Conservation (phyloP, 2,888 invertebrate species). For the Opisthograptis luteolata region DNA sequence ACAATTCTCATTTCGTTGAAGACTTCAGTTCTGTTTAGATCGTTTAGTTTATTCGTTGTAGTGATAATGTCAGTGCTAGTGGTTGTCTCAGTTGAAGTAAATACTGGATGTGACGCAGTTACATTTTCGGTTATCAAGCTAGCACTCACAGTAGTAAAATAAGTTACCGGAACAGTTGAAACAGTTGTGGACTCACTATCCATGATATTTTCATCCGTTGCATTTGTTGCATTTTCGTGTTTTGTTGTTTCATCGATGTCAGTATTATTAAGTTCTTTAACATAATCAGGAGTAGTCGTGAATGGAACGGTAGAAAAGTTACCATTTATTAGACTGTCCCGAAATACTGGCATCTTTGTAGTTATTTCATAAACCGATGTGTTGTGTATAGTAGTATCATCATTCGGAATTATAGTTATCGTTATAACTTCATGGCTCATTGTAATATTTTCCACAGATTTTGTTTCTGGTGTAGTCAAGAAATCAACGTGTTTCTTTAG, state of each 20-base stretch:
- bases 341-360: conserved; percentile 57
- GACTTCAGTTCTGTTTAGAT: conserved; percentile 16
- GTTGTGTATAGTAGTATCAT: conserved; percentile 40
- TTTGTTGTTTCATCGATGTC: conserved; percentile 19
- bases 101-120: conserved; percentile 6
- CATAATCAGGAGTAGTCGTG: conserved; percentile 10
- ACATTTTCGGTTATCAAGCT: background rate
- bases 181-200: conserved; percentile 9
- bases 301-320: conserved; percentile 25
- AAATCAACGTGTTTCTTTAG: conserved; percentile 10
- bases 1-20: conserved; percentile 9
- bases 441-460: conserved; percentile 29
- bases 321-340: conserved; percentile 37
- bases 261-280: conserved; percentile 23
- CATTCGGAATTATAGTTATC: conserved; percentile 56
- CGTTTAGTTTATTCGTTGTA: conserved; percentile 14
- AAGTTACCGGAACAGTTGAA: conserved; percentile 5
- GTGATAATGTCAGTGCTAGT: conserved; percentile 28
- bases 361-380: conserved; percentile 59
- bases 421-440: conserved; percentile 54
- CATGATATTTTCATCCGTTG: conserved; percentile 13
- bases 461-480: conserved; percentile 16
- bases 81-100: conserved; percentile 29
- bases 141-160: conserved; percentile 8
- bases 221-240: conserved; percentile 24